These are phyloP conservation scores for Riparia riparia DNA, from an alignment of 2,113 vertebrate genomes.

Conservation along the genomic window DNA sequence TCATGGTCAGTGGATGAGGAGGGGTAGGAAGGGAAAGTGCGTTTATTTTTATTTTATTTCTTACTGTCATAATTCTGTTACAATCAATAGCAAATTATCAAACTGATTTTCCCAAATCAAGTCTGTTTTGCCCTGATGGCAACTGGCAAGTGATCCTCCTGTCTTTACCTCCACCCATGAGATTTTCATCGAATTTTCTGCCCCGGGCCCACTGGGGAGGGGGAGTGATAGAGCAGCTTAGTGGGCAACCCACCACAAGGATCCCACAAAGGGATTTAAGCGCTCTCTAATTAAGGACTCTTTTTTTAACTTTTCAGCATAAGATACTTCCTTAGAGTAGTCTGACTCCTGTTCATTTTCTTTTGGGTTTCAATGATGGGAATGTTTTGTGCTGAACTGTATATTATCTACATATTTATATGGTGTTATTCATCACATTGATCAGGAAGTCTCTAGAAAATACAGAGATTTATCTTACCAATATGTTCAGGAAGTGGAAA, in stretches of 20 bases:
- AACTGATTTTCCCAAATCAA: not conserved
- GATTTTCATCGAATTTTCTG: not conserved
- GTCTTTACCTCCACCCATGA: not conserved
- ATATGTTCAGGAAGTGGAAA: not conserved
- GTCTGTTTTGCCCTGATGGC: not conserved
- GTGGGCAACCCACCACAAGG: not conserved
- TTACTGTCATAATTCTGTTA: not conserved
- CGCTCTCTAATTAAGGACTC: not conserved
- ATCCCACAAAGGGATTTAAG: not conserved
- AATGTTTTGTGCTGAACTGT: not conserved
- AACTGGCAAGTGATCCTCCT: not conserved
- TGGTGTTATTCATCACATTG: not conserved
- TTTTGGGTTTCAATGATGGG: not conserved
- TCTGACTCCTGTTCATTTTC: not conserved
- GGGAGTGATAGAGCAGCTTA: not conserved
- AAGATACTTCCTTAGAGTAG: not conserved
- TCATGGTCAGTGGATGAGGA: not conserved
- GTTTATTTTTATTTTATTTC: not conserved
- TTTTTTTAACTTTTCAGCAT: not conserved
- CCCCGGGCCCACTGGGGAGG: rapidly evolving
- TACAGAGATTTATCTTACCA: not conserved
- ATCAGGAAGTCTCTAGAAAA: not conserved
- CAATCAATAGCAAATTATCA: not conserved
- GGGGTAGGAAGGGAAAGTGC: not conserved
- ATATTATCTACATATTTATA: not conserved